Base-by-base conservation (phyloP, 2,888 invertebrate genomes). In the Cephus rjabovi region DNA sequence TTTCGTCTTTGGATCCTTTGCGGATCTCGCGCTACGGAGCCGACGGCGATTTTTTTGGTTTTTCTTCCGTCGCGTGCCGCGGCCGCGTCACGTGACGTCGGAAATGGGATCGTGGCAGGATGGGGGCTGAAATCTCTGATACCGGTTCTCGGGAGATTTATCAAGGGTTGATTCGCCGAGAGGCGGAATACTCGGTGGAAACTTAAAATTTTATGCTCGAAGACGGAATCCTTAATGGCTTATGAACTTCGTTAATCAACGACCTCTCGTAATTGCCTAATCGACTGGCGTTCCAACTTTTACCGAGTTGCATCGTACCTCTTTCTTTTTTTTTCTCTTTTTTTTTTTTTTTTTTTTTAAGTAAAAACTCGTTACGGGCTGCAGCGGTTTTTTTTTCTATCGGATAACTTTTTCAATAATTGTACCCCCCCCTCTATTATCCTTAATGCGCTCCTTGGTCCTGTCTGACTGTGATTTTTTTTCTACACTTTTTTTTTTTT, bases 191-290 rank as follows among this genome's bases (percentile, higher is more conserved):
- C 15, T 40, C 15, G 15, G 4, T 12, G 40, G 12, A 15, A 40
- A 40, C n/a, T 35, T 35, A 31, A 31, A 30, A 76, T 76, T 76
- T 76, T n/a, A 76, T 73, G 69, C 37, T n/a, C 34, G 12, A 34
- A 34, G 76, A 76, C 70, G 71, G 76, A 30, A 70, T 69, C 40
- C 77, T 80, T 81, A 82, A 82, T 82, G 76, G 76, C 76, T 81
- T 79, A 73, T 79, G 74, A 81, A 83, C 79, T 82, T 79, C 74
- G 79, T 81, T 80, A 81, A 82, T 82, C 81, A 77, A 82, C 79
- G 75, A 71, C 76, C 76, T 30, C 31, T 69, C 75, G 79, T 76
- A 79, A 81, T 82, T 80, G 79, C 82, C 79, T 82, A 81, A 81
- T 83, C 81, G 80, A 80, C 78, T 77, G 75, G 75, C 76, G 74